These are phyloP conservation scores for Electrophaes corylata DNA, from an alignment of 2,888 invertebrate genomes.

Conservation along the genomic window DNA sequence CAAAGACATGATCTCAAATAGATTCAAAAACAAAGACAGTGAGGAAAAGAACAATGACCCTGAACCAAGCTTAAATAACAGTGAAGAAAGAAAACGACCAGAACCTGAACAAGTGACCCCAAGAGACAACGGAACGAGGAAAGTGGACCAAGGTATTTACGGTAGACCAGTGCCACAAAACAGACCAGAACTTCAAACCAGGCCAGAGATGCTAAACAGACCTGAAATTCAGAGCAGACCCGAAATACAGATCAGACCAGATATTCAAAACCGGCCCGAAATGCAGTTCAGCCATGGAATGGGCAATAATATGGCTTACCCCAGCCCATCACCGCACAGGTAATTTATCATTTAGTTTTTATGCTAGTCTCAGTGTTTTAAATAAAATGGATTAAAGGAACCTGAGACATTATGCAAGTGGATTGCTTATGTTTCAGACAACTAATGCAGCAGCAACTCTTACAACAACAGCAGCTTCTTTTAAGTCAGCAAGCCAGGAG, in stretches of 20 bases:
- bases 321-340: constrained; percentile 79
- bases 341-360: constrained; percentile 37
- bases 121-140: constrained; percentile 75
- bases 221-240: constrained; percentile 62
- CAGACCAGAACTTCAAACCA: constrained; percentile 64
- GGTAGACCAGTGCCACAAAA: constrained; percentile 84
- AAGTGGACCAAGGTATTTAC: constrained; percentile 85
- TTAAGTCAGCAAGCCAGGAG: constrained; percentile 81
- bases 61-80: constrained; percentile 84
- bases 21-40: constrained; percentile 87
- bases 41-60: constrained; percentile 82
- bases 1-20: constrained; percentile 92
- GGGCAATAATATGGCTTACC: constrained; percentile 73
- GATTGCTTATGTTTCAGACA: constrained; percentile 53
- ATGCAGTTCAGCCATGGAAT: constrained; percentile 71
- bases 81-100: constrained; percentile 83
- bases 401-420: too few relatives aligned
- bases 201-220: constrained; percentile 43
- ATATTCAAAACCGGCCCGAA: constrained; percentile 56
- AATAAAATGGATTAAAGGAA: too few relatives aligned
- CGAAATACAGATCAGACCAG: constrained; percentile 76
- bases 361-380: too few relatives aligned
- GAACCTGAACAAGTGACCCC: constrained; percentile 73
- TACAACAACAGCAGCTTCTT: constrained; percentile 78
- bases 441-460: constrained; percentile 79